phyloP scores from a whole-genome alignment of 2,888 invertebrate genomes.

The Zaprionus obscuricornis region DNA sequence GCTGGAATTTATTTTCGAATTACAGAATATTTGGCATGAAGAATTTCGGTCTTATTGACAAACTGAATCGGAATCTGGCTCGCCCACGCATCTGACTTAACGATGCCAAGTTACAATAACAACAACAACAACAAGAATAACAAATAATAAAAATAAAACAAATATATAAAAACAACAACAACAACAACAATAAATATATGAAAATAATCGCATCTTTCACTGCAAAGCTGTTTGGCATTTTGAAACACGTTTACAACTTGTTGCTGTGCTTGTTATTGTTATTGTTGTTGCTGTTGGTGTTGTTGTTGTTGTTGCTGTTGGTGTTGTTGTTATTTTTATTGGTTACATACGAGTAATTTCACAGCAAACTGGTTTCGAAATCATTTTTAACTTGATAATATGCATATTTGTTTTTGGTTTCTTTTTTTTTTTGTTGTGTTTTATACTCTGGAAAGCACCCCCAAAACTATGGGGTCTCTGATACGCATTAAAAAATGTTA shows the following conservation, averaged over 20 bases:
- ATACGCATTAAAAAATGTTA: no score
- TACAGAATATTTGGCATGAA: not conserved
- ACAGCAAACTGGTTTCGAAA: constrained; percentile 51
- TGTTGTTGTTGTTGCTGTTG: constrained; percentile 17
- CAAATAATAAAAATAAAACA: no score
- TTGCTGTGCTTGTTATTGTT: constrained; percentile 2
- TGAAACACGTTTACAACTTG: constrained; percentile 50
- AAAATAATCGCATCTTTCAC: constrained; percentile 33
- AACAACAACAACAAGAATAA: no score
- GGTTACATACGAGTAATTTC: constrained; percentile 16
- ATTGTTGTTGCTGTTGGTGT: constrained; percentile 8
- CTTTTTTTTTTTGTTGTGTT: not conserved
- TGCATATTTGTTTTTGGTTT: not conserved
- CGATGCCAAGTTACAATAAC: constrained; percentile 3
- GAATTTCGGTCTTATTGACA: constrained; percentile 12
- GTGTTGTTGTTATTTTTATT: not conserved
- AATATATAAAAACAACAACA: constrained; percentile 3
- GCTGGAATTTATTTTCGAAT: constrained; percentile 22
- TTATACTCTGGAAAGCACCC: not conserved
- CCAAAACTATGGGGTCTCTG: no score
- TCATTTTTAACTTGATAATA: constrained; percentile 24
- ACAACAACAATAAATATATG: constrained; percentile 1
- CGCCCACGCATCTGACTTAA: constrained; percentile 38
- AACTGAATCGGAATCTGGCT: constrained; percentile 18
- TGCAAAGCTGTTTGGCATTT: constrained; percentile 52